Evolutionary conservation across 2,113 vertebrate genomes (phyloP), one percentile per base, ranked within the genome.

Genomic region (Sturnus vulgaris): DNA sequence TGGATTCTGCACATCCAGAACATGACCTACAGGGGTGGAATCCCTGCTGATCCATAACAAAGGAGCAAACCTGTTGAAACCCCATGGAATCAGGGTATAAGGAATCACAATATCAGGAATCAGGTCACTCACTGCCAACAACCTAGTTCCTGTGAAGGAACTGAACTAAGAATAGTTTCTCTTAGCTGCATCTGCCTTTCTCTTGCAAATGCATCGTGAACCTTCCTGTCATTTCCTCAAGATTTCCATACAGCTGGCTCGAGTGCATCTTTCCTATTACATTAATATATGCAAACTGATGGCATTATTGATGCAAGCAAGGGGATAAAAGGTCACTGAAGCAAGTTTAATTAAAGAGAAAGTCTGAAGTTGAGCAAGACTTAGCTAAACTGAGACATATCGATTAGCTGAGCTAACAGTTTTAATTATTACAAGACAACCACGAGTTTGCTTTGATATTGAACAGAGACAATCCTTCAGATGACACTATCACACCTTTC

Each of bases 321-420:
- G 46, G 57, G 66, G 83, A 87, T 37, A 57, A 96, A 88, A 96
- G 73, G 82, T 90, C 93, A 94, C 50, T 20, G n/a, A 82, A 70
- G 66, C 31, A 85, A 88, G 75, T 92, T 95, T 92, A 90, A 91
- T 92, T 88, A 82, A 85, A 91, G n/a, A 87, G 30, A 68, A 92
- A 80, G 31, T 61, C 82, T 94, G 53, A 91, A 91, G 71, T 40
- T 68, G 61, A 68, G 82, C 40, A 91, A 50, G 61, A 85, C n/a
- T 92, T 95, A 70, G 40, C 65, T 78, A 66, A 93, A 81, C 56
- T 64, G 49, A 93, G 75, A 86, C 50, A 24, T 85, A 96, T 73
- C 1, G 55, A 94, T 93, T 66, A 93, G n/a, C 79, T 77, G 71
- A 88, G 59, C n/a, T 66, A 60, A 68, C 5, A 8, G 18, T 86